Percentiles rank a stretch among this genome's conserved stretches.
Conservation (phyloP, 2,113 vertebrate genomes). For the Toxotes chatareus region DNA sequence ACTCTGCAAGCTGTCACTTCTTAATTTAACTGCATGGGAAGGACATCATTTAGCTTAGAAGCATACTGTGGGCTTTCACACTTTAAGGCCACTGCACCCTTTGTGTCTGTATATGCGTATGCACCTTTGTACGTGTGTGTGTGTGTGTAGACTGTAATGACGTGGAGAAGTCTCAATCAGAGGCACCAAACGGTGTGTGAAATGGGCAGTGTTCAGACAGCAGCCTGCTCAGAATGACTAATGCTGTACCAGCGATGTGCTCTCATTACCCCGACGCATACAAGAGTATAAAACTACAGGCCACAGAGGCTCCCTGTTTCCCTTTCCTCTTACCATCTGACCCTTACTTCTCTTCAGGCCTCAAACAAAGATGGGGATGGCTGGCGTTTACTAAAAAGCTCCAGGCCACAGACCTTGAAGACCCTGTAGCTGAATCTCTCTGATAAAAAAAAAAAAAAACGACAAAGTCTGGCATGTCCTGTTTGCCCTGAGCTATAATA, state of each 20-base stretch:
- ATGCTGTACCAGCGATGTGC: slow-evolving; percentile 33
- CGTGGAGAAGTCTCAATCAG: slow-evolving; percentile 65
- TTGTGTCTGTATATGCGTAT: not conserved
- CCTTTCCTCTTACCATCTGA: slow-evolving; percentile 25
- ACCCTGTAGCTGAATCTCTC: not conserved
- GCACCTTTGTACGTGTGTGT: not conserved
- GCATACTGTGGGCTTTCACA: slow-evolving; percentile 13
- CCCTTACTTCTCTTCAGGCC: slow-evolving; percentile 7
- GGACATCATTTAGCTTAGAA: slow-evolving; percentile 3
- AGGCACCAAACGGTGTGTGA: slow-evolving; percentile 66
- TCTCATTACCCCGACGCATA: slow-evolving; percentile 52
- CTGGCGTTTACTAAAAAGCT: slow-evolving; percentile 20
- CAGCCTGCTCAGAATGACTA: slow-evolving; percentile 62
- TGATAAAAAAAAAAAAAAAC: not conserved
- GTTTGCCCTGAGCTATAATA: slow-evolving; percentile 1
- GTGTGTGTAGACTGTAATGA: slow-evolving; percentile 53
- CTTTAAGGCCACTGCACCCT: not conserved
- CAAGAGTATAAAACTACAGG: slow-evolving; percentile 16
- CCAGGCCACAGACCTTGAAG: not conserved
- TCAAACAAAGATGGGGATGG: slow-evolving; percentile 8
- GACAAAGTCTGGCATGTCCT: not conserved
- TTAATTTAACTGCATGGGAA: slow-evolving; percentile 19
- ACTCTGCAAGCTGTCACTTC: slow-evolving; percentile 10
- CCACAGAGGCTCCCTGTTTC: slow-evolving; percentile 35
- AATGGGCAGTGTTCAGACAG: slow-evolving; percentile 66